These are phyloP conservation scores for Coptodon rendalli DNA, from an alignment of 2,113 vertebrate species.

Conservation along the genomic window DNA sequence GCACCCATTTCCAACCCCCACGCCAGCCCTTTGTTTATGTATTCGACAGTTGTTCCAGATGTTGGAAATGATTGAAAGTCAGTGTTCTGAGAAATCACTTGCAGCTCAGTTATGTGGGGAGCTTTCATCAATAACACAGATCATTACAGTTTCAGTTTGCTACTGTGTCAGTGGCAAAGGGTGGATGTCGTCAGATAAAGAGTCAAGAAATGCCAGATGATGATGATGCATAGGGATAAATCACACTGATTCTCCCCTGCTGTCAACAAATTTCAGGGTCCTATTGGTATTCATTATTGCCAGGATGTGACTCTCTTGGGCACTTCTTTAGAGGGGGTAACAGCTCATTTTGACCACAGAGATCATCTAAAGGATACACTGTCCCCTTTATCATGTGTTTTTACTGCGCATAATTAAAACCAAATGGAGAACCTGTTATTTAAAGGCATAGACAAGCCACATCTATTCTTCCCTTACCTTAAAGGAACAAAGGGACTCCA, in stretches of 20 bases:
- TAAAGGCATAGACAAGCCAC: background rate
- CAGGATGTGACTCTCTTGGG: background rate
- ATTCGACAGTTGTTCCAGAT: constrained; percentile 70
- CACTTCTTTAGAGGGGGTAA: background rate
- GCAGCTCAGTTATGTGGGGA: constrained; percentile 50
- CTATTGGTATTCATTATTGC: constrained; percentile 7
- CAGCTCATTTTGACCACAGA: constrained; percentile 28
- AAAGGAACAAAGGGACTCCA: background rate
- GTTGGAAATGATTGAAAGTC: constrained; percentile 64
- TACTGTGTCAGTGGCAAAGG: constrained; percentile 49
- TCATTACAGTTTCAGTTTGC: constrained; percentile 55
- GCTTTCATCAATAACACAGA: constrained; percentile 69
- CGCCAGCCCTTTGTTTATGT: constrained; percentile 51
- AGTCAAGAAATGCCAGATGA: background rate
- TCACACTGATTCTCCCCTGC: background rate
- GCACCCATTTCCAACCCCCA: constrained; percentile 25
- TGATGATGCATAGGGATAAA: constrained; percentile 30
- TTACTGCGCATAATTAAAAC: background rate
- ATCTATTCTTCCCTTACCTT: background rate
- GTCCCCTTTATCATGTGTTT: background rate
- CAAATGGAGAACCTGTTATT: background rate
- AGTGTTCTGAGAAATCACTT: constrained; percentile 62
- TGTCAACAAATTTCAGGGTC: constrained; percentile 17
- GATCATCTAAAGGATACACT: background rate
- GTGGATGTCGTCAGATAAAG: background rate